phyloP scores from a whole-genome alignment of 2,113 vertebrate genomes.

The Eubucco bourcierii region DNA sequence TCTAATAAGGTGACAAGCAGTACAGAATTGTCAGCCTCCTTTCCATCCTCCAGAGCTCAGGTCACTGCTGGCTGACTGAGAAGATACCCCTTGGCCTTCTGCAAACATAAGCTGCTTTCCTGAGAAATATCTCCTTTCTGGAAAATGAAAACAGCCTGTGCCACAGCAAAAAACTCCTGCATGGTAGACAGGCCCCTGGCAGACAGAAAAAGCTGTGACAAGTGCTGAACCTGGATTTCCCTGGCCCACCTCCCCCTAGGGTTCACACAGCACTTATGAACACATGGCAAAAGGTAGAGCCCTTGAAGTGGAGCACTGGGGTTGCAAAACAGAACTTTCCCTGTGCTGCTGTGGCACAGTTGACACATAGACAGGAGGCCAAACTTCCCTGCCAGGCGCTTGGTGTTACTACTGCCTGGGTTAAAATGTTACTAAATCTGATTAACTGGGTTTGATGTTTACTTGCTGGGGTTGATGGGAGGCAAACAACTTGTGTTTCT shows the following conservation, averaged over 20 bases:
- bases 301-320: not conserved
- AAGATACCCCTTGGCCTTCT: not conserved
- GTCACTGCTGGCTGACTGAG: not conserved
- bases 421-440: not conserved
- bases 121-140: not conserved
- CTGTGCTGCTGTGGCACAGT: not conserved
- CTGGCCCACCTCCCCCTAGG: not conserved
- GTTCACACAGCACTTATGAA: not conserved
- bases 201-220: not conserved
- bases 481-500: not conserved
- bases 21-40: not conserved
- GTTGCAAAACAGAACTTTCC: not conserved
- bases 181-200: not conserved
- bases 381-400: not conserved
- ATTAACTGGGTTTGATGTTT: not conserved
- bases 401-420: not conserved
- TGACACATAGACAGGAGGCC: not conserved
- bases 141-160: not conserved
- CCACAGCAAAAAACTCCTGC: not conserved
- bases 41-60: not conserved
- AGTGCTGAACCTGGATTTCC: not conserved
- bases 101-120: not conserved
- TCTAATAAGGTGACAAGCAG: not conserved
- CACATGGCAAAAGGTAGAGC: not conserved
- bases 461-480: not conserved